Percentiles rank a stretch among this genome's conserved stretches.
Evolutionary conservation across 2,113 vertebrate species (phyloP).

Genomic region (Nyctereutes procyonoides): DNA sequence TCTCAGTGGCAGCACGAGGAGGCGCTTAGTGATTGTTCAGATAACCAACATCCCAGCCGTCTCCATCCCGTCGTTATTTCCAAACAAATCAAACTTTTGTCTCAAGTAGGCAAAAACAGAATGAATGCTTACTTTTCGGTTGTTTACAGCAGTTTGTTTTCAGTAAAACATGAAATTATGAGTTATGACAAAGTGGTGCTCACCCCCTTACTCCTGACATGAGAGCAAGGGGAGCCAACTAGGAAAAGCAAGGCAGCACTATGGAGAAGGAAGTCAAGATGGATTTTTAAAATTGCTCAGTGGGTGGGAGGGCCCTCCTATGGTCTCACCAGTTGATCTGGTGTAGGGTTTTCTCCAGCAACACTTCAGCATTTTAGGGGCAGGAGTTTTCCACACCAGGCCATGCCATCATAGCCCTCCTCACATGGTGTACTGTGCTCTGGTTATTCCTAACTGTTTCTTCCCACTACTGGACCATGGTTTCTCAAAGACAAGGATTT

Average conservation of each 20-base stretch:
- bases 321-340: background rate
- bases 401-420: background rate
- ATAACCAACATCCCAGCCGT: background rate
- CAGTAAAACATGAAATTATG: background rate
- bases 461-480: background rate
- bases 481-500: conserved; percentile 11
- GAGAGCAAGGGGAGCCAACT: background rate
- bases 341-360: conserved; percentile 39
- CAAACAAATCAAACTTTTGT: background rate
- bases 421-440: background rate
- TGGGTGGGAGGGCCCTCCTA: background rate
- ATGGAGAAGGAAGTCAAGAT: background rate
- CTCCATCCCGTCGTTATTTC: conserved; percentile 8
- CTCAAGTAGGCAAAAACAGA: background rate
- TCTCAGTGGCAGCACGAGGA: background rate
- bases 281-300: background rate
- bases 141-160: background rate
- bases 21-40: background rate
- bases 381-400: background rate
- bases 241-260: background rate
- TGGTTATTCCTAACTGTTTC: conserved; percentile 14
- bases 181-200: background rate
- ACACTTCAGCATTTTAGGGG: background rate
- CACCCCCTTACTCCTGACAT: fast-evolving
- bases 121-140: background rate